Evolutionary conservation across 1,140 invertebrate genomes (phyloP), one percentile per base, ranked within the genome.

Genomic region (Gryon sp.): DNA sequence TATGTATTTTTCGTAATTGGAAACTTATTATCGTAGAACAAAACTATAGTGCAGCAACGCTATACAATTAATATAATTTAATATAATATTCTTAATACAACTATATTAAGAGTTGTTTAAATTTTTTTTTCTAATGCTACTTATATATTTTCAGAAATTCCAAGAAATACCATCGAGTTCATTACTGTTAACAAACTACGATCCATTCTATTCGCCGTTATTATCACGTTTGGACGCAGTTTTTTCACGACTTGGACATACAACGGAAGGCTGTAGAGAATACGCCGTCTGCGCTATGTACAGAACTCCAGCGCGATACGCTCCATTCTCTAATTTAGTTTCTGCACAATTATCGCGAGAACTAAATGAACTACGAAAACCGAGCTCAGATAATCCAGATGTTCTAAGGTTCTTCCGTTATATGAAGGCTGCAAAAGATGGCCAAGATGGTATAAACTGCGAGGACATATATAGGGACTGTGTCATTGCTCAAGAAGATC

Each of bases 231-330:
- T 96, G 22, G 95, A 96, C 79, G 92, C 94, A 0, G 94, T 96
- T 3, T 96, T 96, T 81, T 93, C 92, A 11, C 92, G 95, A 75
- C 87, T 96, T 0, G 94, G 94, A 68, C 85, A 91, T 66, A 86
- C 90, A 11, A 91, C 90, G 1, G 94, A 95, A 82, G 88, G 89
- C 0, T 96, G 95, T 78, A 87, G 94, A n/a, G 94, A 96, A 78
- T 92, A 94, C 78, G 90, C 94, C 0, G 93, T 96, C 2, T 96
- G 95, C 81, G 90, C 94, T 52, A 96, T 96, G 94, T 96, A 96
- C 83, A 91, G 93, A 15, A 94, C 92, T 80, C 95, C 95, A 0
- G 94, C 94, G 2, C 94, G 95, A 79, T 96, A 93, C 84, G 94
- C 94, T 0, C 95, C 95, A 0, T 96, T 94, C 78, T 95, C 94